Percentiles rank a stretch among this genome's conserved stretches.
Evolutionary conservation across 2,888 invertebrate genomes (phyloP).

Genomic region (Epirrhoe alternata): DNA sequence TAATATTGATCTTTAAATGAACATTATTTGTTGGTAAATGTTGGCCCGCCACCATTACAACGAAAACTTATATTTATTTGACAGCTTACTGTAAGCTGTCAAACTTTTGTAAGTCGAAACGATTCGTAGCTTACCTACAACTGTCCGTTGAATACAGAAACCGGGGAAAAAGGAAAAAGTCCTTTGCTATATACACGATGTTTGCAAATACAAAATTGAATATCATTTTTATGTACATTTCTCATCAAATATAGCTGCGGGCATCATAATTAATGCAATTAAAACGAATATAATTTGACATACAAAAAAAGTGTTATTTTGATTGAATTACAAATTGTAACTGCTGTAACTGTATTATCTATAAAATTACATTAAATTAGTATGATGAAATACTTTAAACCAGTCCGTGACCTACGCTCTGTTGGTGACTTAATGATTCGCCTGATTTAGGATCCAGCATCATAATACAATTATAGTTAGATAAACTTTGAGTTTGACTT

Average conservation of each 20-base stretch:
- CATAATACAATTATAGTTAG: background rate
- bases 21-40: too few relatives aligned
- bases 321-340: constrained; percentile 4
- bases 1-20: too few relatives aligned
- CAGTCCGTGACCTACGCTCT: constrained; percentile 1
- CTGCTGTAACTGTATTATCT: background rate
- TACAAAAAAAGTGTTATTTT: background rate
- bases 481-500: too few relatives aligned
- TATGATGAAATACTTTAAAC: background rate
- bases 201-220: background rate
- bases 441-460: background rate
- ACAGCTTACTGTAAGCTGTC: too few relatives aligned
- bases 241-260: background rate
- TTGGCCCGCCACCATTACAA: too few relatives aligned
- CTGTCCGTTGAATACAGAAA: too few relatives aligned
- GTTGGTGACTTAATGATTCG: background rate
- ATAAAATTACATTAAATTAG: background rate
- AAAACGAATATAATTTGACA: background rate
- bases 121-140: too few relatives aligned
- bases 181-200: background rate
- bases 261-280: background rate
- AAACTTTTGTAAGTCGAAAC: too few relatives aligned
- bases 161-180: too few relatives aligned
- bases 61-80: too few relatives aligned
- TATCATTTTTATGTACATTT: background rate